A percentile compares a stretch with the other conserved stretches of the same genome.
These are phyloP conservation scores for Scaptomyza flava DNA, from an alignment of 2,888 invertebrate genomes.

Conservation along the genomic window DNA sequence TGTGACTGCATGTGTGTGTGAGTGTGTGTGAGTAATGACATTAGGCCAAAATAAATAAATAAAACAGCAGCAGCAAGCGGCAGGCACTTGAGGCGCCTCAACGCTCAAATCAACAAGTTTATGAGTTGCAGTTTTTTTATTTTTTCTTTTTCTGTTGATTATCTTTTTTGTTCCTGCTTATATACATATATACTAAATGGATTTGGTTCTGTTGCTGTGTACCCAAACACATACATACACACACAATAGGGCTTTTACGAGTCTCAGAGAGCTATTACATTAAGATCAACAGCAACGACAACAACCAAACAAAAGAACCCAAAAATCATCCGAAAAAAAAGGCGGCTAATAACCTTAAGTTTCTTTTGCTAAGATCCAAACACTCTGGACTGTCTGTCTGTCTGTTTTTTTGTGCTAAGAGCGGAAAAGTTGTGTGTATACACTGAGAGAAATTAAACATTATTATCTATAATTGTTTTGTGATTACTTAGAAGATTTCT, in stretches of 20 bases:
- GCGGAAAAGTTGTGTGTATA: slow-evolving; percentile 26
- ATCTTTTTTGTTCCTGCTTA: background rate
- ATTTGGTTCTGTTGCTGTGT: slow-evolving; percentile 8
- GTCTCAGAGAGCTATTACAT: slow-evolving; percentile 40
- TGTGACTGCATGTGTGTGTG: background rate
- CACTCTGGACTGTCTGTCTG: background rate
- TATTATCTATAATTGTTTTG: no score
- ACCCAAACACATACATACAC: slow-evolving; percentile 1
- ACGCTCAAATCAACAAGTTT: slow-evolving; percentile 52
- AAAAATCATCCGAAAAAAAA: slow-evolving; percentile 55
- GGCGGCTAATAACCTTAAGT: slow-evolving; percentile 66
- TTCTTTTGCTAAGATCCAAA: slow-evolving; percentile 53
- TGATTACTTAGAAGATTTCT: no score
- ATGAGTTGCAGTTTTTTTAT: slow-evolving; percentile 64
- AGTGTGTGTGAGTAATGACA: slow-evolving; percentile 42
- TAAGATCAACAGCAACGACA: slow-evolving; percentile 56
- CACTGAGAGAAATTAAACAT: slow-evolving; percentile 34
- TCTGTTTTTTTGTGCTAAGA: slow-evolving; percentile 29
- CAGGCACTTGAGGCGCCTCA: slow-evolving; percentile 41
- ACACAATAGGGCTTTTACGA: slow-evolving; percentile 2
- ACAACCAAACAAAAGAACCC: slow-evolving; percentile 49
- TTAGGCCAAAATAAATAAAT: slow-evolving; percentile 65
- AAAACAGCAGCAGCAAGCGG: slow-evolving; percentile 37
- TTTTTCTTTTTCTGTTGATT: background rate
- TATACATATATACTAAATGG: slow-evolving; percentile 12